Base-by-base conservation (phyloP, 2,113 vertebrate species). In the Neopipo cinnamomea region DNA sequence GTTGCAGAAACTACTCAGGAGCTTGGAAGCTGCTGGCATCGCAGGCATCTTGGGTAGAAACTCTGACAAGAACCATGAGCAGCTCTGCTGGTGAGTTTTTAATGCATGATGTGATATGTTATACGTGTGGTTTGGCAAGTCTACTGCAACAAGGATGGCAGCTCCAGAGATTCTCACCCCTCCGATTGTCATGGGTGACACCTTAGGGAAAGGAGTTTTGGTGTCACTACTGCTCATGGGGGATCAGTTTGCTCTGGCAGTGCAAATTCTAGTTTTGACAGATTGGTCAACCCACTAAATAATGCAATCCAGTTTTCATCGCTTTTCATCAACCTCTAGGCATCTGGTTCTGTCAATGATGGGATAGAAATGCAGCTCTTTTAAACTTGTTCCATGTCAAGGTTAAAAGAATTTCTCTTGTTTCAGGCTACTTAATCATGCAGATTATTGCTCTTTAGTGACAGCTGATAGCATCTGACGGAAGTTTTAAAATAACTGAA, bases 31-130 rank as follows among this genome's bases (percentile, higher is more conserved):
- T 39, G 22, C 75, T 77, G 39, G 58, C 89, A 93, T 56, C 0
- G 0, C 50, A 56, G 77, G 41, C 66, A 6, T 41, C 77, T 79
- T 0, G 0, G 13, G 27, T 42, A 20, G 6, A 65, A 78, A 68
- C 49, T 3, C 70, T 28, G 5, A 41, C 62, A 72, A n/a, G 83
- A 71, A 46, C 62, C 89, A 97, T 97, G 97, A 86, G 20, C 73
- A 4, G 6, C 6, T 17, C 6, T 14, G 1, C 31, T 31, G 97
- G 96, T 97, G 75, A 97, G 97, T 96, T 70, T 66, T 59, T 75
- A 35, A 52, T 2, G 15, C 31, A 16, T 0, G 3, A 15, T 33
- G 24, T 1, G 3, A 17, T 30, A 52, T 14, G 13, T 41, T 30
- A 53, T 62, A 21, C 49, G 53, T 23, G 72, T 12, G 5, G 14